A percentile compares a stretch with the other conserved stretches of the same genome.
Evolutionary conservation across 1,140 invertebrate genomes (phyloP).

Genomic region (Contarinia nasturtii): DNA sequence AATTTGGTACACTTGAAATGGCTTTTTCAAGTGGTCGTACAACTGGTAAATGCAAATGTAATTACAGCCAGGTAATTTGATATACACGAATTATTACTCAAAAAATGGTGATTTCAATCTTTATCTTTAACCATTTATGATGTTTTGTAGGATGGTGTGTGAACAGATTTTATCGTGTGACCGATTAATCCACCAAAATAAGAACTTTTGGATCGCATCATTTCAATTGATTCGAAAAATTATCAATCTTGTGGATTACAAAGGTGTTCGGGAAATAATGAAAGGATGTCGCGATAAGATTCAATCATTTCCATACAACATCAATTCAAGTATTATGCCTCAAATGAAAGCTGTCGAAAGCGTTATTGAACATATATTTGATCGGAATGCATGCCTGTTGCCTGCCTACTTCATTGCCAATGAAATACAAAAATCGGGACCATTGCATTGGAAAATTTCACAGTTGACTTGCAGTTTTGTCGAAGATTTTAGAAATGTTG

Average conservation of each 20-base stretch:
- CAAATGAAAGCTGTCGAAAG: constrained; percentile 62
- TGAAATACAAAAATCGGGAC: constrained; percentile 78
- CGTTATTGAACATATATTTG: constrained; percentile 76
- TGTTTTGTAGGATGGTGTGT: constrained; percentile 55
- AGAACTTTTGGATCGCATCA: constrained; percentile 72
- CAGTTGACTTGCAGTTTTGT: constrained; percentile 73
- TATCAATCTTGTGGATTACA: constrained; percentile 84
- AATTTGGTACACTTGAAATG: background rate
- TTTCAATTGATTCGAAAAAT: constrained; percentile 72
- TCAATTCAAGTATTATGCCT: constrained; percentile 58
- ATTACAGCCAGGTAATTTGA: background rate
- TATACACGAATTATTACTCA: background rate
- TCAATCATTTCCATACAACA: constrained; percentile 47
- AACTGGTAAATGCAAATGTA: background rate
- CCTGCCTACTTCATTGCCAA: constrained; percentile 90
- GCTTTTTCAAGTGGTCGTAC: background rate
- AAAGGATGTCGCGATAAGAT: constrained; percentile 83
- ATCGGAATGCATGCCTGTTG: constrained; percentile 75
- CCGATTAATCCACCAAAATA: constrained; percentile 52
- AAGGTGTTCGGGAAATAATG: constrained; percentile 82
- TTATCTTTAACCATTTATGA: constrained; percentile 2
- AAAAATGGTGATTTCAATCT: background rate
- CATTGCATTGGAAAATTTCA: constrained; percentile 84
- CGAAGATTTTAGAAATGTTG: constrained; percentile 75
- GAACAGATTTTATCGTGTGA: constrained; percentile 65